Percentiles rank a stretch among this genome's conserved stretches.
phyloP scores from a whole-genome alignment of 2,888 invertebrate species.

The Quadroppia sp. region DNA sequence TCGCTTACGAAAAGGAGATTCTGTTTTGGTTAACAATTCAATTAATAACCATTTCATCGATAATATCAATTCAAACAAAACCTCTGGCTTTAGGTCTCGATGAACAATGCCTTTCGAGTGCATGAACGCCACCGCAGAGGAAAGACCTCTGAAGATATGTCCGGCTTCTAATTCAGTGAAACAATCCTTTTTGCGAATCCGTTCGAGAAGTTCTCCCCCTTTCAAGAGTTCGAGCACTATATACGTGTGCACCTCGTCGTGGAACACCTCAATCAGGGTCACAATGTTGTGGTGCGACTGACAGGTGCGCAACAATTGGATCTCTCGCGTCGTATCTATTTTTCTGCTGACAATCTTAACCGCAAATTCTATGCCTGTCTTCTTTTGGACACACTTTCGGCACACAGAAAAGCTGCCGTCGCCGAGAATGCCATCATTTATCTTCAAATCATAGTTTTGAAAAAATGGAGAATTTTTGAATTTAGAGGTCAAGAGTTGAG shows the following conservation, averaged over 20 bases:
- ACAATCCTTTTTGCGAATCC: conserved; percentile 61
- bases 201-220: conserved; percentile 74
- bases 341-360: conserved; percentile 76
- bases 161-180: conserved; percentile 75
- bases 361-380: conserved; percentile 71
- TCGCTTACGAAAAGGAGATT: conserved; percentile 64
- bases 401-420: conserved; percentile 80
- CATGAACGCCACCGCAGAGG: conserved; percentile 77
- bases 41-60: neutral
- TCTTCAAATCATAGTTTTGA: conserved; percentile 71
- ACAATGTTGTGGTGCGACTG: conserved; percentile 87
- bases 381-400: conserved; percentile 69
- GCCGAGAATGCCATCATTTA: conserved; percentile 57
- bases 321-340: conserved; percentile 67
- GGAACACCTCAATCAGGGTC: conserved; percentile 72
- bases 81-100: conserved; percentile 91
- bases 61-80: conserved; percentile 50
- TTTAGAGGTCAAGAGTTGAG: conserved; percentile 59
- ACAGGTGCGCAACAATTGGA: conserved; percentile 71
- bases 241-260: conserved; percentile 79
- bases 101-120: conserved; percentile 81
- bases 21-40: conserved; percentile 51
- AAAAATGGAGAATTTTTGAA: conserved; percentile 74
- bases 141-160: conserved; percentile 73
- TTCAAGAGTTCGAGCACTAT: conserved; percentile 78